phyloP scores from a whole-genome alignment of 2,888 invertebrate species.

The Rutpela maculata region DNA sequence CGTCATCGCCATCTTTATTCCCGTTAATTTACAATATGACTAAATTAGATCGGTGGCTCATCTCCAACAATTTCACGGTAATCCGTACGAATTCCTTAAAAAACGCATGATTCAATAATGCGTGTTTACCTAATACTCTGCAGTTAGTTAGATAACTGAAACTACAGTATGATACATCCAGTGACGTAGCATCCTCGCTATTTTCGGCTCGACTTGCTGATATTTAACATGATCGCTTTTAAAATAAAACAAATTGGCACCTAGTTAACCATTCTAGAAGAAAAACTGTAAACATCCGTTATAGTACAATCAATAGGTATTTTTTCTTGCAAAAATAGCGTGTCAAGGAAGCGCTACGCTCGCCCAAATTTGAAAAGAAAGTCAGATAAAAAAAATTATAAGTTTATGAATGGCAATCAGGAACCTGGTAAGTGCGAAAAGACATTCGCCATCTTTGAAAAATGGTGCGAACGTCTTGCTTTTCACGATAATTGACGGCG shows the following conservation, averaged over 20 bases:
- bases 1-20: background rate
- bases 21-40: conserved; percentile 27
- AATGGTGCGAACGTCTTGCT: too few relatives aligned
- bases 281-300: conserved; percentile 39
- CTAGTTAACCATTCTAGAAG: conserved; percentile 44
- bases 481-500: too few relatives aligned
- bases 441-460: too few relatives aligned
- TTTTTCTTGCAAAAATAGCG: too few relatives aligned
- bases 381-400: too few relatives aligned
- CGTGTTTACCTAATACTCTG: conserved; percentile 20
- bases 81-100: conserved; percentile 4
- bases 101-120: conserved; percentile 15
- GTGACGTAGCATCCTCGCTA: conserved; percentile 32
- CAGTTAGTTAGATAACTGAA: conserved; percentile 34
- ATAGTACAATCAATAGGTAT: too few relatives aligned
- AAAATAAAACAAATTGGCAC: conserved; percentile 54
- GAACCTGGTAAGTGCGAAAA: too few relatives aligned
- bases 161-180: conserved; percentile 15
- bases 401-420: too few relatives aligned
- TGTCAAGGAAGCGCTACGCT: too few relatives aligned
- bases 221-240: conserved; percentile 47
- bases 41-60: conserved; percentile 2
- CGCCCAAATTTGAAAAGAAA: too few relatives aligned
- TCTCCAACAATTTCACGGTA: conserved; percentile 7
- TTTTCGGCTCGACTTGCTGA: conserved; percentile 37